A percentile compares a stretch with the other conserved stretches of the same genome.
Conservation (phyloP, 2,888 invertebrate genomes). For the Mycogona germanica region DNA sequence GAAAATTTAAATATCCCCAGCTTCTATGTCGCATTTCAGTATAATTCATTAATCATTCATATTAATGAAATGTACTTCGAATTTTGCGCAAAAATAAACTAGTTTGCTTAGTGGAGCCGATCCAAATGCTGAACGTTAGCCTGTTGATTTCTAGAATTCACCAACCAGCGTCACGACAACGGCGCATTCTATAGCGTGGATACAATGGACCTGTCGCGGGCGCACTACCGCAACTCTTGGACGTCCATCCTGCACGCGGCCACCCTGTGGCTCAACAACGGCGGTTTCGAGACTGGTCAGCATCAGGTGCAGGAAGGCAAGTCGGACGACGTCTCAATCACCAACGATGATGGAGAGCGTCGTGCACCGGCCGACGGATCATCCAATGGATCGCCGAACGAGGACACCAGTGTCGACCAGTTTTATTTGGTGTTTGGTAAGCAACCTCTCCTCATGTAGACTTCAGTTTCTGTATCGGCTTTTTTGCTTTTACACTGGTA, state of each 20-base stretch:
- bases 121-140: no score
- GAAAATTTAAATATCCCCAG: no score
- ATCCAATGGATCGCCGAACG: slow-evolving; percentile 23
- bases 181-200: slow-evolving; percentile 97
- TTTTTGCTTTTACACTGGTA: no score
- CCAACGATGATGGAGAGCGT: slow-evolving; percentile 24
- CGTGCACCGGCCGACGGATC: slow-evolving; percentile 2
- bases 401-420: slow-evolving; percentile 48
- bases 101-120: no score
- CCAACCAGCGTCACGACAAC: slow-evolving; percentile 83
- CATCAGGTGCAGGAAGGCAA: no score
- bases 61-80: neutral
- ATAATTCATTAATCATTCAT: no score
- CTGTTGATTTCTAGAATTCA: slow-evolving; percentile 56
- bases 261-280: slow-evolving; percentile 65
- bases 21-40: no score
- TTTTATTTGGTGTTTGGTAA: slow-evolving; percentile 81
- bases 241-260: slow-evolving; percentile 90
- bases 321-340: neutral
- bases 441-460: slow-evolving; percentile 26
- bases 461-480: slow-evolving; percentile 13
- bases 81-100: no score
- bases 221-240: slow-evolving; percentile 87
- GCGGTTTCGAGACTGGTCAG: slow-evolving; percentile 54
- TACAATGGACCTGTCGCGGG: slow-evolving; percentile 83